Percentiles rank a stretch among this genome's conserved stretches.
phyloP scores from a whole-genome alignment of 2,888 invertebrate genomes.

The Caenorhabditis auriculariae region DNA sequence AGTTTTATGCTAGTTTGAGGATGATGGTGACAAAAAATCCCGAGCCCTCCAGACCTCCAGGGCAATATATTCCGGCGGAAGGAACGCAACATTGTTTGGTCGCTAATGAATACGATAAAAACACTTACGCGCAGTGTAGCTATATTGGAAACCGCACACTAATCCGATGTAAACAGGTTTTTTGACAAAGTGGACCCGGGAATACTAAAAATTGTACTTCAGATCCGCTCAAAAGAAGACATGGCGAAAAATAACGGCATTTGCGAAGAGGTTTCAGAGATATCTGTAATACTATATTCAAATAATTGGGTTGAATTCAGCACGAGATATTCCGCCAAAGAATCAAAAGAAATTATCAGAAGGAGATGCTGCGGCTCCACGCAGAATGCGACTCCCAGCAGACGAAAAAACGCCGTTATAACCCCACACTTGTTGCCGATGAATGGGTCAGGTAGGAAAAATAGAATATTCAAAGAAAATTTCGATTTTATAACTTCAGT shows the following conservation, averaged over 20 bases:
- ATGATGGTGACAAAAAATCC: too few relatives aligned
- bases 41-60: conserved; percentile 16
- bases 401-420: conserved; percentile 6
- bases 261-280: conserved; percentile 30
- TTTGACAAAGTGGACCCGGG: not conserved
- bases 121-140: conserved; percentile 27
- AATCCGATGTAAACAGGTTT: conserved; percentile 24
- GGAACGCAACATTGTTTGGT: conserved; percentile 11
- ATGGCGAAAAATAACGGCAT: conserved; percentile 14
- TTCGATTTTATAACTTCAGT: conserved; percentile 5
- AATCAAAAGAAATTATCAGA: conserved; percentile 7
- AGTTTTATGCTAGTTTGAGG: too few relatives aligned
- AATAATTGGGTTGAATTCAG: not conserved
- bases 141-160: conserved; percentile 26
- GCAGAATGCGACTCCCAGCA: conserved; percentile 15
- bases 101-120: conserved; percentile 32
- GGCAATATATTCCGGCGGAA: conserved; percentile 11
- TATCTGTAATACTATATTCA: too few relatives aligned
- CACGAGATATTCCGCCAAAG: conserved; percentile 7
- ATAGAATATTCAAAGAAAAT: not conserved
- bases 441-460: conserved; percentile 12
- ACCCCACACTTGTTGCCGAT: conserved; percentile 13
- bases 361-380: conserved; percentile 12
- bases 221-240: conserved; percentile 27
- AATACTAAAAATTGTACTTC: not conserved